Percentiles rank a stretch among this genome's conserved stretches.
Evolutionary conservation across 2,797 vertebrate genomes (phyloP).

Genomic region (Danio albolineatus): DNA sequence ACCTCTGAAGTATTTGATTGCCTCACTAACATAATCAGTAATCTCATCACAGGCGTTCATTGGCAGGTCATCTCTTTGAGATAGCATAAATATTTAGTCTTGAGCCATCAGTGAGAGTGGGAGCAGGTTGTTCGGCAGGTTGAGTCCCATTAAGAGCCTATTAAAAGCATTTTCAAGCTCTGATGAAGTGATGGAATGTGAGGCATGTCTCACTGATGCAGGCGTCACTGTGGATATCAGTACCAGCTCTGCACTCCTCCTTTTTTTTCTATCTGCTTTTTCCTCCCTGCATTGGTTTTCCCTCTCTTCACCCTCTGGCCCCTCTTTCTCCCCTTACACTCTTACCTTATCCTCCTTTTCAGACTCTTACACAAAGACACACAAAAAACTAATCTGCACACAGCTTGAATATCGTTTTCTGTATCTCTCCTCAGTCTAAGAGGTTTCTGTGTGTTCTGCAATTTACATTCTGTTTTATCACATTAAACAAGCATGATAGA

Average conservation of each 20-base stretch:
- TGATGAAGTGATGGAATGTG: constrained; percentile 87
- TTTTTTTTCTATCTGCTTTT: constrained; percentile 7
- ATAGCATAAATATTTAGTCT: constrained; percentile 35
- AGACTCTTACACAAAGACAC: constrained; percentile 10
- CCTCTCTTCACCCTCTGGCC: background rate
- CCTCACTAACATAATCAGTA: background rate
- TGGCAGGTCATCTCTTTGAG: background rate
- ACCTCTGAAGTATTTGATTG: background rate
- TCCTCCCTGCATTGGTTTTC: constrained; percentile 23
- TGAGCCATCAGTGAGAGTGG: constrained; percentile 33
- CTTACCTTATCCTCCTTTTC: constrained; percentile 32
- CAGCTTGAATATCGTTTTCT: background rate
- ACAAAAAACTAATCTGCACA: constrained; percentile 18
- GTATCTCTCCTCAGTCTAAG: background rate
- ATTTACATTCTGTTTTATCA: background rate
- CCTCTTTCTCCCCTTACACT: constrained; percentile 26
- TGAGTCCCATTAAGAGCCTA: constrained; percentile 70
- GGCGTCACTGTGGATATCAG: constrained; percentile 69
- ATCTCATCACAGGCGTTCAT: background rate
- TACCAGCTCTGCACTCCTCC: constrained; percentile 57
- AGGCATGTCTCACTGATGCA: constrained; percentile 79
- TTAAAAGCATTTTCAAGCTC: constrained; percentile 84
- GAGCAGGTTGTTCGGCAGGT: constrained; percentile 33
- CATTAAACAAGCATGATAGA: background rate
- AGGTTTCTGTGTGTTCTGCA: background rate